These are phyloP conservation scores for Meiosimyza decipiens DNA, from an alignment of 2,888 invertebrate species.

Conservation along the genomic window DNA sequence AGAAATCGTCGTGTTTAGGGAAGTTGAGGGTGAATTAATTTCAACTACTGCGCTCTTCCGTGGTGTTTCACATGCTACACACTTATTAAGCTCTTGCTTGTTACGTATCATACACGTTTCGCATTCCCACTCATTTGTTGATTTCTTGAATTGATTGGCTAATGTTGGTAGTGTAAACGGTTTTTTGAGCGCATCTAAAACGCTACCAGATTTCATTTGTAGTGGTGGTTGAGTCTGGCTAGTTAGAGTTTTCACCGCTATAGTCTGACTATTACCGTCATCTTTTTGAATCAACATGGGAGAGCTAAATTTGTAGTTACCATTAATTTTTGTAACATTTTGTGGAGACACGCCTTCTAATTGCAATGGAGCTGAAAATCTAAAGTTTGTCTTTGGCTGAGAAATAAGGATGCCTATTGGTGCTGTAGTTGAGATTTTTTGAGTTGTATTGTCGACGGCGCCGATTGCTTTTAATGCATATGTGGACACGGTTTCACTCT, in stretches of 20 bases:
- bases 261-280: constrained; percentile 12
- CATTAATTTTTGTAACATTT: constrained; percentile 67
- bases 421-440: neutral
- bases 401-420: neutral
- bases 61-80: constrained; percentile 70
- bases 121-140: constrained; percentile 75
- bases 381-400: constrained; percentile 50
- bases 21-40: neutral
- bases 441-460: constrained; percentile 21
- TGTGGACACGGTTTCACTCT: no score
- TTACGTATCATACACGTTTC: constrained; percentile 73
- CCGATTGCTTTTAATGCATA: neutral
- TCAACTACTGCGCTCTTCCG: constrained; percentile 50
- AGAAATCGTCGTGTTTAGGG: constrained; percentile 7
- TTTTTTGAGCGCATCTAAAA: constrained; percentile 64
- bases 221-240: constrained; percentile 29
- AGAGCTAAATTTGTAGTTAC: constrained; percentile 71
- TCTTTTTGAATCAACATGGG: constrained; percentile 64
- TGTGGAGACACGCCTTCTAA: constrained; percentile 59
- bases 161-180: constrained; percentile 35
- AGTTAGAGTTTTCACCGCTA: constrained; percentile 35
- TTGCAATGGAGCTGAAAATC: constrained; percentile 68
- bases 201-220: constrained; percentile 66
- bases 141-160: constrained; percentile 65
- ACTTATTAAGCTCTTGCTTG: constrained; percentile 65